Evolutionary conservation across 2,888 invertebrate genomes (phyloP).

Genomic region (Aleiodes leptofemur): DNA sequence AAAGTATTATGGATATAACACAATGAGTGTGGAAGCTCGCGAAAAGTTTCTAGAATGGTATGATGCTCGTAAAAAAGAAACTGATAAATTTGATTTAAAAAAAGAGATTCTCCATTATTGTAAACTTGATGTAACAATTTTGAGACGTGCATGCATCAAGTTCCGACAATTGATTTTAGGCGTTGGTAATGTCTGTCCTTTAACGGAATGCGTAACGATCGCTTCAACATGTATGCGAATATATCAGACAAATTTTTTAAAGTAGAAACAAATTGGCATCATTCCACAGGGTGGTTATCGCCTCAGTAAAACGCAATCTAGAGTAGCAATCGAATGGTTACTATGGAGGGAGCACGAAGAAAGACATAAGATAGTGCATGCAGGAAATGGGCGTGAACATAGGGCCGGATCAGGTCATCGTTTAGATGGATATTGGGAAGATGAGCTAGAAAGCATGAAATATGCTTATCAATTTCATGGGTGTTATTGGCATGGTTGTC

Average conservation of each 20-base stretch:
- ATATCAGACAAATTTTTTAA: background rate
- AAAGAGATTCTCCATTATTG: no score
- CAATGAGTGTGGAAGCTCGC: background rate
- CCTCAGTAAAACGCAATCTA: no score
- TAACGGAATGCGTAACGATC: background rate
- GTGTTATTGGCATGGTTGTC: background rate
- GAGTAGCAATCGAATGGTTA: no score
- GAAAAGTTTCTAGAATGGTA: background rate
- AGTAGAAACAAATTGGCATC: background rate
- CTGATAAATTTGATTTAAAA: no score
- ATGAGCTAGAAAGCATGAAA: background rate
- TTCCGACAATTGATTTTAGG: background rate
- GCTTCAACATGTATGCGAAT: background rate
- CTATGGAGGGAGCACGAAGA: no score
- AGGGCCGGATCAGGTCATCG: background rate
- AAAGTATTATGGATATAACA: background rate
- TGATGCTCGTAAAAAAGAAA: background rate
- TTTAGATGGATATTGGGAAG: background rate
- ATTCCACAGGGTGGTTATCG: background rate
- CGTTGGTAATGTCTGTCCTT: background rate
- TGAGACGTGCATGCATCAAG: background rate
- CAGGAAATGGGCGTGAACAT: background rate
- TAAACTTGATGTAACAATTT: background rate
- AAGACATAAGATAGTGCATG: no score
- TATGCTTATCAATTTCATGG: slow-evolving; percentile 5